phyloP scores from a whole-genome alignment of 2,113 vertebrate species.

The Vanacampus margaritifer region DNA sequence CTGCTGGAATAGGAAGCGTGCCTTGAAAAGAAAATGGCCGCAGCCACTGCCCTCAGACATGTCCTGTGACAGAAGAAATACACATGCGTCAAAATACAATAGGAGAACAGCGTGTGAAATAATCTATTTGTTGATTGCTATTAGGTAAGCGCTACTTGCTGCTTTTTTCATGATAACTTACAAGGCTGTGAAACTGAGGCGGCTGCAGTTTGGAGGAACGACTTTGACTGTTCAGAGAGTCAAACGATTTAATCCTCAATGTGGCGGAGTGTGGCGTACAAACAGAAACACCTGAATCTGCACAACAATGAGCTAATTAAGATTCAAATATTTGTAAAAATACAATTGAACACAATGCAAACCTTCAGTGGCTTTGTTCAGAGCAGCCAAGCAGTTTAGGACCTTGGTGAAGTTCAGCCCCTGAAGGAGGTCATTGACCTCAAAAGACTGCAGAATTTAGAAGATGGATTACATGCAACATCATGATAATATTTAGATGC shows the following conservation, averaged over 20 bases:
- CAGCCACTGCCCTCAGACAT: slow-evolving; percentile 88
- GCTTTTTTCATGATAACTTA: slow-evolving; percentile 68
- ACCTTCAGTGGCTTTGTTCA: slow-evolving; percentile 97
- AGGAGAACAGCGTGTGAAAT: neutral
- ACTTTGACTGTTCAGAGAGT: slow-evolving; percentile 86
- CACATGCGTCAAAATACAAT: neutral
- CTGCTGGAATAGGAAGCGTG: slow-evolving; percentile 92
- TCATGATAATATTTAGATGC: neutral
- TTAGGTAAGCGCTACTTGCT: neutral
- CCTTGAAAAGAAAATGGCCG: slow-evolving; percentile 84
- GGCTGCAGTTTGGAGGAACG: slow-evolving; percentile 87
- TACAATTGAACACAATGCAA: neutral
- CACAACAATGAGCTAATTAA: slow-evolving; percentile 1
- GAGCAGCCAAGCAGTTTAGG: slow-evolving; percentile 86
- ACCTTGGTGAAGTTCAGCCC: slow-evolving; percentile 94
- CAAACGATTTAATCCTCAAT: slow-evolving; percentile 90
- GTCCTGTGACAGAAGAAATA: slow-evolving; percentile 69
- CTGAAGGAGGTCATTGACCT: slow-evolving; percentile 92
- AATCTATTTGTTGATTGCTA: neutral
- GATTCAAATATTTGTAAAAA: neutral
- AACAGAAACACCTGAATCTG: slow-evolving; percentile 79
- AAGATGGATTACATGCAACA: slow-evolving; percentile 2
- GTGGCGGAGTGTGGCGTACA: slow-evolving; percentile 79
- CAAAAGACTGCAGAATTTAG: slow-evolving; percentile 78
- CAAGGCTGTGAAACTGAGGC: slow-evolving; percentile 93